phyloP scores from a whole-genome alignment of 2,888 invertebrate genomes.

The Apomyelois bistriatella region DNA sequence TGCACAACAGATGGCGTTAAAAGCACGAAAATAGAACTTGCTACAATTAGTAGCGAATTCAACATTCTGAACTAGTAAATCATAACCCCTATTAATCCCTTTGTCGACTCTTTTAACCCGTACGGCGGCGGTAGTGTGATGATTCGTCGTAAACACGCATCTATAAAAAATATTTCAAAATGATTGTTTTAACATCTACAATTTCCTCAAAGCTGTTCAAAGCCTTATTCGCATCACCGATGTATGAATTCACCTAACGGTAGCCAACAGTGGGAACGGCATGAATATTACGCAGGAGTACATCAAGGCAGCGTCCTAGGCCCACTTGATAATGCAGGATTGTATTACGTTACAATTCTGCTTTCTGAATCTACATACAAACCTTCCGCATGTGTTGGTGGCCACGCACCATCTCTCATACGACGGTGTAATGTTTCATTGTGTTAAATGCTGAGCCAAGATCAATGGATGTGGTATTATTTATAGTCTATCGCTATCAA shows the following conservation, averaged over 20 bases:
- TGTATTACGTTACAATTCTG: not conserved
- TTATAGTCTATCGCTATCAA: not conserved
- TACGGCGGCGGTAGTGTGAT: too few species aligned
- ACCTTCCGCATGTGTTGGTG: constrained; percentile 35
- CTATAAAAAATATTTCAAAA: too few species aligned
- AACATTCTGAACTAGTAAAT: too few species aligned
- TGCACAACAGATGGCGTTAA: too few species aligned
- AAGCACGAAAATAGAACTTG: too few species aligned
- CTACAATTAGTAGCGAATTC: too few species aligned
- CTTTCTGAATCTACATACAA: constrained; percentile 16
- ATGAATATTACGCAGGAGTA: constrained; percentile 1
- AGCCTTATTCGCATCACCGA: not conserved
- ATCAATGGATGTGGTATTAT: constrained; percentile 36
- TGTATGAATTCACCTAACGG: not conserved
- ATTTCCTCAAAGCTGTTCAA: not conserved
- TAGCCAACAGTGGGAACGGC: not conserved
- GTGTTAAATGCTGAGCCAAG: constrained; percentile 23
- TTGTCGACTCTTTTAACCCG: too few species aligned
- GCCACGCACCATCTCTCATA: constrained; percentile 51
- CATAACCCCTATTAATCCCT: too few species aligned
- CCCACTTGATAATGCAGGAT: not conserved
- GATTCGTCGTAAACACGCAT: too few species aligned
- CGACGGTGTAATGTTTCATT: constrained; percentile 51
- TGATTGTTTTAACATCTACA: too few species aligned
- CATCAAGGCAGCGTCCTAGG: constrained; percentile 1